These are phyloP conservation scores for Phrynocephalus guinanensis DNA, from an alignment of 2,797 vertebrate genomes.

Conservation along the genomic window DNA sequence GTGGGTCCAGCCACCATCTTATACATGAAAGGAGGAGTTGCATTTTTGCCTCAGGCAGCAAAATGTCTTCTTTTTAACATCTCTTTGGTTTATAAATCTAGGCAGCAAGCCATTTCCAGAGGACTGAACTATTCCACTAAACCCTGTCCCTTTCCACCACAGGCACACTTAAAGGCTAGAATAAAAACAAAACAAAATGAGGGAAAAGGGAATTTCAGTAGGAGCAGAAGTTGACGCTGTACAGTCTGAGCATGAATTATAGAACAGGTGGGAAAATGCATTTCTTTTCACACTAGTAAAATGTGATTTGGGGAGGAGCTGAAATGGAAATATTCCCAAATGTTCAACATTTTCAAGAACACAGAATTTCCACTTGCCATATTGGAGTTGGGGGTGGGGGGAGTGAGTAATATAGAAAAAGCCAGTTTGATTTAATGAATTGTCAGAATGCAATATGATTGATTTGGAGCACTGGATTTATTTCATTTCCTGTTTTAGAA, in stretches of 20 bases:
- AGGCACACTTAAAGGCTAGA: background rate
- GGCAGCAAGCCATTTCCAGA: background rate
- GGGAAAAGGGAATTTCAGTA: background rate
- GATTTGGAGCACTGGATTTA: background rate
- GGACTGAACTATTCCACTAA: background rate
- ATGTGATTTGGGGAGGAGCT: background rate
- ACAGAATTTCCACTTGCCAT: background rate
- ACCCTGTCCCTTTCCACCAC: background rate
- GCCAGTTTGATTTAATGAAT: constrained; percentile 5
- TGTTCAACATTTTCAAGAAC: background rate
- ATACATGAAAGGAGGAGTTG: background rate
- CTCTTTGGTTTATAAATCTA: background rate
- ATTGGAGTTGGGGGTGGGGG: background rate
- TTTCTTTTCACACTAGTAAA: background rate
- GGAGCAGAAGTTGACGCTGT: background rate
- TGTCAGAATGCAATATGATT: constrained; percentile 5
- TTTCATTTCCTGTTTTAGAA: background rate
- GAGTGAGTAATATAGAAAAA: background rate
- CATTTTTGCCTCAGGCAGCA: background rate
- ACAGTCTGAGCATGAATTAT: background rate
- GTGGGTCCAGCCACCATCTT: background rate
- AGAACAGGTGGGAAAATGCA: background rate
- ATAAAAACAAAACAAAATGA: background rate
- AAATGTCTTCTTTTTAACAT: background rate
- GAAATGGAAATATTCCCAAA: constrained; percentile 9